Base-by-base conservation (phyloP, 2,113 vertebrate genomes). In the Cynoglossus semilaevis region DNA sequence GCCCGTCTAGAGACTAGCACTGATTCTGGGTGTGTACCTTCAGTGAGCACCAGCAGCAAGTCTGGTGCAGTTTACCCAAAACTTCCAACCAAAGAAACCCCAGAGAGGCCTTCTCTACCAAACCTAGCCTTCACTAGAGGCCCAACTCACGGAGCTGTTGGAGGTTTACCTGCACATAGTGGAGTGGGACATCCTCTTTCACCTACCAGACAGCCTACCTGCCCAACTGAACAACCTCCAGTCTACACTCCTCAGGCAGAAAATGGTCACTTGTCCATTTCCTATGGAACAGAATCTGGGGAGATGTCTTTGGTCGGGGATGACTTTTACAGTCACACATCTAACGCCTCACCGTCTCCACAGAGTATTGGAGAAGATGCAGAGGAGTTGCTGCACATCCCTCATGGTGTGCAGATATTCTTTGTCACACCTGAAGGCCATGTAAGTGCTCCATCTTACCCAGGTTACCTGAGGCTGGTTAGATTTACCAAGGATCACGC, bases 391-490 rank as follows among this genome's bases (percentile, higher is more conserved):
- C 89, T 98, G 63, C 87, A 94, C 74, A 92, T 99, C 64, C 94
- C 95, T 8, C 90, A 88, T 0, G 97, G 97, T n/a, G 96, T 98
- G 8, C 97, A 99, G 82, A 96, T 98, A 63, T 99, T 99, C 75
- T 99, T 93, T 74, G 97, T 99, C 51, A 94, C 92, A 22, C 93
- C 95, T 17, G 93, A 96, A 0, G 96, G 97, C 41, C 92, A 93
- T 11, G 97, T 99, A 53, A 99, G 95, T 15, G 96, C 97, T 9
- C 97, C 97, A 0, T 99, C 97, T 0, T 99, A 99, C 76, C 97
- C 97, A 0, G 94, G 97, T 15, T 97, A 93, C 83, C 93, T 99
- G 19, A 93, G 97, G 36, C 93, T 99, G 0, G 94, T 98, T 51
- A 95, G 90, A 80, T 99, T 99, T 63, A 90, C 94, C 74, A 90